Evolutionary conservation across 2,113 vertebrate species (phyloP), one percentile per base, ranked within the genome.

Genomic region (Noturus placidus): DNA sequence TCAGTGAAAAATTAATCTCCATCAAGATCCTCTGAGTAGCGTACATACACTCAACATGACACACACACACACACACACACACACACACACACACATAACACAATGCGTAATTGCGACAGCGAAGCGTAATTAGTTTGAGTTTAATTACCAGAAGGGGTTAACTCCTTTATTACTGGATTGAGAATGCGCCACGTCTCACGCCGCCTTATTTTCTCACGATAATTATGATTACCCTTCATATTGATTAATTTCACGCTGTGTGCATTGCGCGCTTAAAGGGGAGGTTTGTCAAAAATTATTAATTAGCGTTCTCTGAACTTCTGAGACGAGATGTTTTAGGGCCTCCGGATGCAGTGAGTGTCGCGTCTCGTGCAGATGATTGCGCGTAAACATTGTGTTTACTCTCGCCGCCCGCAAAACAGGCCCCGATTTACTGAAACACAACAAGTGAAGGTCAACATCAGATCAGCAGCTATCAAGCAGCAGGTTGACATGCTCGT

Each of bases 51-150:
- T 27, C 42, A 2, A 76, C 72, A 27, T 76, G 61, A 69, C 59
- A 52, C 80, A 46, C 33, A 89, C 83, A 87, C 88, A 87, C 81
- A 89, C 79, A 87, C 89, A 89, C 90, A 85, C 50, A 52, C 82
- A 76, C 87, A 91, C 87, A 88, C 90, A 83, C 90, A 86, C 87
- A 87, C 85, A 92, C 81, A 88, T 88, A 77, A 84, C 87, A 78
- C 77, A 85, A 78, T 83, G 86, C 74, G 61, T 90, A 90, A 89
- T 90, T 90, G 88, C 78, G 84, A 86, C 80, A 88, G 65, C 50
- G 81, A 46, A 74, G 82, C 69, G 63, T 86, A 90, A 90, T 87
- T 85, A 89, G 69, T 89, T 87, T 89, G 69, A 59, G 83, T 78
- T 74, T 87, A 90, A 90, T 90, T 89, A 89, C 35, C 81, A 85